Conservation (phyloP, 2,888 invertebrate species). For the Nymphalis c-album region DNA sequence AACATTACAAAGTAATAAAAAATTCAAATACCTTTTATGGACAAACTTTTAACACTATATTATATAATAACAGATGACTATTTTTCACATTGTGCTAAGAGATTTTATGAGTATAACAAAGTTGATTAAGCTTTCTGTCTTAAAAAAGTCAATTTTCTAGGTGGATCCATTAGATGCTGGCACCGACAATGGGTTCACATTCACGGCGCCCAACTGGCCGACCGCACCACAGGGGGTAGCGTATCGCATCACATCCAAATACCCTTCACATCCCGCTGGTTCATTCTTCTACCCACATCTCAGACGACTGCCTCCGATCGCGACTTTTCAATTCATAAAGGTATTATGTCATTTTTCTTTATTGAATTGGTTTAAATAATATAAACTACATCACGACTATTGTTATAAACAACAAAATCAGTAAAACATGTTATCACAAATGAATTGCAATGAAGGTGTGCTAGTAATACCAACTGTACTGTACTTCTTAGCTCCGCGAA, state of each 20-base stretch:
- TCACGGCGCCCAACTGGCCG: conserved; percentile 98
- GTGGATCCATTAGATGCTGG: conserved; percentile 96
- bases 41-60: too few species aligned
- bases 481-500: conserved; percentile 87
- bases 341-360: conserved; percentile 70
- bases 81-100: too few species aligned
- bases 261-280: conserved; percentile 95
- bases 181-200: conserved; percentile 97
- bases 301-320: conserved; percentile 93
- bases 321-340: conserved; percentile 95
- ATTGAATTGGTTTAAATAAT: too few species aligned
- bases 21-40: too few species aligned
- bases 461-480: too few species aligned
- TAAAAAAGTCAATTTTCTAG: conserved; percentile 62
- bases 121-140: background rate
- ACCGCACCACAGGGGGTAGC: conserved; percentile 94
- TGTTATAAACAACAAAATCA: too few species aligned
- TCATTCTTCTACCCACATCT: conserved; percentile 96
- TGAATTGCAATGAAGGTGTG: too few species aligned
- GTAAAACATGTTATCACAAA: too few species aligned
- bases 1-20: too few species aligned
- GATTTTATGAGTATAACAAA: too few species aligned
- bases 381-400: too few species aligned
- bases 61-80: too few species aligned
- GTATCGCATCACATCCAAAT: conserved; percentile 92